These are phyloP conservation scores for Argopecten irradians DNA, from an alignment of 1,140 invertebrate species.

Conservation along the genomic window DNA sequence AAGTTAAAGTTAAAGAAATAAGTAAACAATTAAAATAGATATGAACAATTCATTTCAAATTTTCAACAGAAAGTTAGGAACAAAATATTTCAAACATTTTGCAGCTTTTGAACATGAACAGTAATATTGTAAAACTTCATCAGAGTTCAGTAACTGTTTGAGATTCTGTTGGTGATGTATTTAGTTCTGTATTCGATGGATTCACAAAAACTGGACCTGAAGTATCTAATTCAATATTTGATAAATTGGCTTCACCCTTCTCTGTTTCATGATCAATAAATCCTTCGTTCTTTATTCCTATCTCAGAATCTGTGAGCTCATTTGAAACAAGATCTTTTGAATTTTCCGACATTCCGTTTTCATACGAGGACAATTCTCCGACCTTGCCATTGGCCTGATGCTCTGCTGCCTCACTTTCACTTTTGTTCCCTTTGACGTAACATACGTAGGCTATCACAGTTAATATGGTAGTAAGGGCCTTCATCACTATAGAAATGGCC, in stretches of 20 bases:
- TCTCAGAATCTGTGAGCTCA: background rate
- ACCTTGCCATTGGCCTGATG: background rate
- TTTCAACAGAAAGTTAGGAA: too few species aligned
- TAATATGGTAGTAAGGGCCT: conserved; percentile 28
- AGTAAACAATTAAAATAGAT: too few species aligned
- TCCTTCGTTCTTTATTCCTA: background rate
- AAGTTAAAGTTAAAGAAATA: too few species aligned
- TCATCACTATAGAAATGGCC: conserved; percentile 59
- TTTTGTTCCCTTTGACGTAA: background rate
- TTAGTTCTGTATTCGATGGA: background rate
- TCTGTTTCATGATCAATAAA: background rate
- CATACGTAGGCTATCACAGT: background rate
- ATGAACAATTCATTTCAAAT: too few species aligned
- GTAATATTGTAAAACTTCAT: background rate
- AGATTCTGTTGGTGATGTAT: background rate
- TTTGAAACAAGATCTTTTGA: background rate
- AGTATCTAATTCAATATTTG: background rate
- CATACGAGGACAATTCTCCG: background rate
- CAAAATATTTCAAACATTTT: too few species aligned
- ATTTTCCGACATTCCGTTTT: background rate
- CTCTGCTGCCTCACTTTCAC: background rate
- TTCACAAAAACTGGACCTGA: background rate
- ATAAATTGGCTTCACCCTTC: background rate
- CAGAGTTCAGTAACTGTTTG: background rate
- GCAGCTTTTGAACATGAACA: too few species aligned